A percentile compares a stretch with the other conserved stretches of the same genome.
phyloP scores from a whole-genome alignment of 1,140 invertebrate species.

The Frieseomelitta varia region DNA sequence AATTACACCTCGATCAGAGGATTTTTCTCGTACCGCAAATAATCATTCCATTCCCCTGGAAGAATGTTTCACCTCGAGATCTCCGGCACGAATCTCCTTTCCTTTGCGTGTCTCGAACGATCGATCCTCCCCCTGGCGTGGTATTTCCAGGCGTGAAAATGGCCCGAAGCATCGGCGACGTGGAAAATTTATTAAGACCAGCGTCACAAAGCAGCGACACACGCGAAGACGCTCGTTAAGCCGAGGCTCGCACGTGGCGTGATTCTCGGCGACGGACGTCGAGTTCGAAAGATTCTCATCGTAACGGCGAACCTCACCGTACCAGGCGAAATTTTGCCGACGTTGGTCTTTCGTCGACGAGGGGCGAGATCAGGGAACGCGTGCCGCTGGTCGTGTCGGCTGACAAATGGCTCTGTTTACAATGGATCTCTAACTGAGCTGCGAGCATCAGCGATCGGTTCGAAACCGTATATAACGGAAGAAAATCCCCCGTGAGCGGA shows the following conservation, averaged over 20 bases:
- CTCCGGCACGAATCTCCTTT: no score
- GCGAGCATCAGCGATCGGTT: slow-evolving; percentile 55
- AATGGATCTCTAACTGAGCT: slow-evolving; percentile 60
- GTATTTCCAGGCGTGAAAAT: not conserved
- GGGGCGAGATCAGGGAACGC: not conserved
- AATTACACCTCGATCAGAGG: not conserved
- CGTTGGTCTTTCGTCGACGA: not conserved
- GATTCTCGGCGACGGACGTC: slow-evolving; percentile 15
- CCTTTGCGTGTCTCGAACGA: not conserved
- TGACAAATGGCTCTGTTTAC: slow-evolving; percentile 75
- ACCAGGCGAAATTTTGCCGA: not conserved
- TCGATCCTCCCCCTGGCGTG: not conserved
- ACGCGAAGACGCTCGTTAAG: slow-evolving; percentile 15
- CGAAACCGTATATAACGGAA: slow-evolving; percentile 59
- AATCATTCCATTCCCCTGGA: not conserved
- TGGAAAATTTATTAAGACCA: slow-evolving; percentile 27
- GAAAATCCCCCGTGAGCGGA: slow-evolving; percentile 37
- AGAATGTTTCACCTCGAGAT: not conserved
- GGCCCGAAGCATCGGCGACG: not conserved
- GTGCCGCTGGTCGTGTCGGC: not conserved
- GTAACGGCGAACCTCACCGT: not conserved
- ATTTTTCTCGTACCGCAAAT: not conserved
- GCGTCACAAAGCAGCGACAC: not conserved
- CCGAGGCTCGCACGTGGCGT: slow-evolving; percentile 9
- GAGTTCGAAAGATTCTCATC: slow-evolving; percentile 11